These are phyloP conservation scores for Bothrops jararaca DNA, from an alignment of 2,113 vertebrate genomes.

Conservation along the genomic window DNA sequence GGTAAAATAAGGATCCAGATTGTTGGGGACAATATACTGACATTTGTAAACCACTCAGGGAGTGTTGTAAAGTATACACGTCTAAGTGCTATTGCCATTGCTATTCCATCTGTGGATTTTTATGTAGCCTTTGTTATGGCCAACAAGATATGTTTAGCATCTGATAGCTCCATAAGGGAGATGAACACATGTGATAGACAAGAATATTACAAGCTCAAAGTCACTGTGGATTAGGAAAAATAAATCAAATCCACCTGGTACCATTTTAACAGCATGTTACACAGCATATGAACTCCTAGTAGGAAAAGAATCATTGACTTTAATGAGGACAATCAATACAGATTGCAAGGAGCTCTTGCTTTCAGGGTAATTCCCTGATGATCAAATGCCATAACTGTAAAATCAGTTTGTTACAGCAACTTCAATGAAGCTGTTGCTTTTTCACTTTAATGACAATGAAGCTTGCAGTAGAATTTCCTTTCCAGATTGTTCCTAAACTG, in stretches of 20 bases:
- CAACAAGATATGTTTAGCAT: not conserved
- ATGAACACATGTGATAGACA: not conserved
- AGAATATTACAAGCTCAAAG: not conserved
- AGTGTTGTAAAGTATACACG: not conserved
- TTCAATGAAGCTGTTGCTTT: not conserved
- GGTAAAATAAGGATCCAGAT: not conserved
- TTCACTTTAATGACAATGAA: not conserved
- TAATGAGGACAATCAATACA: not conserved
- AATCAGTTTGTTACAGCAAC: not conserved
- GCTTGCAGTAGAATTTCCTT: accelerated
- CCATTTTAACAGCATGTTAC: not conserved
- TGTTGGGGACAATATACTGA: not conserved
- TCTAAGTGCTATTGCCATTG: not conserved
- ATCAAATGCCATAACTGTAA: not conserved
- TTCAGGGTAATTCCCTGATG: not conserved
- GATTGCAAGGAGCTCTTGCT: not conserved
- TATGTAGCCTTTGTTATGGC: not conserved
- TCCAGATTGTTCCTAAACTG: not conserved
- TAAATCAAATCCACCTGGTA: not conserved
- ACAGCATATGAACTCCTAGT: not conserved
- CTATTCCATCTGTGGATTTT: not conserved
- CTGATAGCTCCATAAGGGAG: not conserved
- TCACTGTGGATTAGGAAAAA: not conserved
- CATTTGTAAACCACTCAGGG: not conserved
- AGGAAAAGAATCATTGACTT: not conserved